Conservation (phyloP, 2,113 vertebrate genomes). For the Neolamprologus longior region DNA sequence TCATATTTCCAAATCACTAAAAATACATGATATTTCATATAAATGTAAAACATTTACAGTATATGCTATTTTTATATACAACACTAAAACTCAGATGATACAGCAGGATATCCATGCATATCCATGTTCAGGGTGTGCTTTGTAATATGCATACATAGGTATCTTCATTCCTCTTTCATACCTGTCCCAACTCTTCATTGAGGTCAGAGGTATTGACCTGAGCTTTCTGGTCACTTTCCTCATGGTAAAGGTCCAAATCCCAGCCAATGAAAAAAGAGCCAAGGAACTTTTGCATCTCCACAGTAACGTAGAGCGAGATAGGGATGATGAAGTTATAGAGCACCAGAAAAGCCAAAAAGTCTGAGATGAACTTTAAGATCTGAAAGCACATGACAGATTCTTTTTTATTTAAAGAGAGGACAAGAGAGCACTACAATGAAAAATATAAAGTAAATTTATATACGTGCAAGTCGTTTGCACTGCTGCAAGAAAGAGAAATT, state of each 20-base stretch:
- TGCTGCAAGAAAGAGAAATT: neutral
- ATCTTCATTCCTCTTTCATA: slow-evolving; percentile 25
- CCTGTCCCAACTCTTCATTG: slow-evolving; percentile 97
- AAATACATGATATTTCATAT: neutral
- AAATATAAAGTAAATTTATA: neutral
- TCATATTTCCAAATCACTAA: neutral
- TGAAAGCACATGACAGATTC: slow-evolving; percentile 19
- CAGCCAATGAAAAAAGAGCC: slow-evolving; percentile 97
- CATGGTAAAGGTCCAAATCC: slow-evolving; percentile 97
- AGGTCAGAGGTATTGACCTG: slow-evolving; percentile 99
- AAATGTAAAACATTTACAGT: neutral
- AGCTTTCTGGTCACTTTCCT: slow-evolving; percentile 91
- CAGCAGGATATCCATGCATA: neutral
- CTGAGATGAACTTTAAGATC: slow-evolving; percentile 96
- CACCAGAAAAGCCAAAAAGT: slow-evolving; percentile 96
- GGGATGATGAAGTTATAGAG: slow-evolving; percentile 99
- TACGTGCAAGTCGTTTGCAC: fast-evolving
- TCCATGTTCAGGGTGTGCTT: neutral
- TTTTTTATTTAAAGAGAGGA: neutral
- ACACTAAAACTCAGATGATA: neutral
- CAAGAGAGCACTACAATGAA: neutral
- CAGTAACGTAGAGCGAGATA: slow-evolving; percentile 97
- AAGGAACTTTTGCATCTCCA: slow-evolving; percentile 99
- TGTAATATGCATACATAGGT: neutral
- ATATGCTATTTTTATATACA: neutral